Conservation (phyloP, 1,140 invertebrate species). For the Sarcophaga peregrina region DNA sequence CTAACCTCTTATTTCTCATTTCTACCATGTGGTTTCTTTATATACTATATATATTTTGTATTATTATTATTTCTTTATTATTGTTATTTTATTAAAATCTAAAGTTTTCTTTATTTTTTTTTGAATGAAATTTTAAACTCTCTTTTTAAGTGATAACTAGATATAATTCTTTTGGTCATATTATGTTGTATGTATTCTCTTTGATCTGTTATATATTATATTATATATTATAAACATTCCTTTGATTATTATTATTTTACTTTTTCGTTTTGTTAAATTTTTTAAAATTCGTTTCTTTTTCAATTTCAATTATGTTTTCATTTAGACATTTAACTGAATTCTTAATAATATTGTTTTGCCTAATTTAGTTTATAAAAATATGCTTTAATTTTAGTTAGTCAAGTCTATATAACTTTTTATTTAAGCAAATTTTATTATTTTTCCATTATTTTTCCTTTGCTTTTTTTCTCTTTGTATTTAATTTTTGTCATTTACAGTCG, state of each 20-base stretch:
- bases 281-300: neutral
- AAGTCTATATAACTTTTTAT: neutral
- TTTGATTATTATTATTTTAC: neutral
- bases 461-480: neutral
- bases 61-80: neutral
- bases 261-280: constrained; percentile 11
- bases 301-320: neutral
- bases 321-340: no score
- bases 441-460: neutral
- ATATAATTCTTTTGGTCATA: neutral
- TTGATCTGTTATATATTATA: neutral
- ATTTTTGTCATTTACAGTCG: no score
- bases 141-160: no score
- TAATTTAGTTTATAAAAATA: no score
- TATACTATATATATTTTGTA: neutral
- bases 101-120: no score
- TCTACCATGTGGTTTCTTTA: neutral
- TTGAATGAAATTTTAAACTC: no score
- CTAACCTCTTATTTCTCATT: no score
- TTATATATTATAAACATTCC: neutral
- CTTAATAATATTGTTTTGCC: no score
- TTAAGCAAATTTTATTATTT: no score
- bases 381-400: neutral
- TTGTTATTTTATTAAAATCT: neutral
- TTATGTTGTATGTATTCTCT: neutral